Evolutionary conservation across 2,113 vertebrate genomes (phyloP).

Genomic region (Grantiella picta): DNA sequence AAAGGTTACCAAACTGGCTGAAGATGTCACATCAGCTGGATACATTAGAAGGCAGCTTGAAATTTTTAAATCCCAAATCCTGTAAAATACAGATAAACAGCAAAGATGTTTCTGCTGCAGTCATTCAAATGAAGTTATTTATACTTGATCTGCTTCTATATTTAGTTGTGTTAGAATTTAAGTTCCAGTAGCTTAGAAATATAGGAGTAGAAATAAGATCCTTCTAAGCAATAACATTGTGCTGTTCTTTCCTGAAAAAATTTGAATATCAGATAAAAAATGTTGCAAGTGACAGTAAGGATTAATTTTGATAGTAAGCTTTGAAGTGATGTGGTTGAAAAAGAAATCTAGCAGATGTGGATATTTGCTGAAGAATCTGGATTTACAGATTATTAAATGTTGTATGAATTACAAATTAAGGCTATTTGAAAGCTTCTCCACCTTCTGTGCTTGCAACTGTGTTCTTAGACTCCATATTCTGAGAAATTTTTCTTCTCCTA

Average conservation of each 20-base stretch:
- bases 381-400: neutral
- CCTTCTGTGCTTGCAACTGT: neutral
- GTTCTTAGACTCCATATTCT: neutral
- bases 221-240: neutral
- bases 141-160: neutral
- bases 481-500: neutral
- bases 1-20: neutral
- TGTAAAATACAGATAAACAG: neutral
- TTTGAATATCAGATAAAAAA: neutral
- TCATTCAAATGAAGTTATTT: conserved; percentile 16
- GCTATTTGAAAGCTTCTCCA: neutral
- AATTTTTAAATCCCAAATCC: neutral
- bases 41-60: neutral
- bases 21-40: neutral
- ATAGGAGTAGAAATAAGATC: neutral
- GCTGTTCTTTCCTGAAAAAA: neutral
- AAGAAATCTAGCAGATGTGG: neutral
- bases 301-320: conserved; percentile 33
- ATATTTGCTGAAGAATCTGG: neutral
- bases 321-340: neutral
- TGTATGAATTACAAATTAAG: neutral
- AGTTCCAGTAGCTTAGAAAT: neutral
- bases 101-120: neutral
- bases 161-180: conserved; percentile 20
- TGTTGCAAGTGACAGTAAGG: neutral